A percentile compares a stretch with the other conserved stretches of the same genome.
Conservation (phyloP, 2,888 invertebrate species). For the Sclerodermus sp. region DNA sequence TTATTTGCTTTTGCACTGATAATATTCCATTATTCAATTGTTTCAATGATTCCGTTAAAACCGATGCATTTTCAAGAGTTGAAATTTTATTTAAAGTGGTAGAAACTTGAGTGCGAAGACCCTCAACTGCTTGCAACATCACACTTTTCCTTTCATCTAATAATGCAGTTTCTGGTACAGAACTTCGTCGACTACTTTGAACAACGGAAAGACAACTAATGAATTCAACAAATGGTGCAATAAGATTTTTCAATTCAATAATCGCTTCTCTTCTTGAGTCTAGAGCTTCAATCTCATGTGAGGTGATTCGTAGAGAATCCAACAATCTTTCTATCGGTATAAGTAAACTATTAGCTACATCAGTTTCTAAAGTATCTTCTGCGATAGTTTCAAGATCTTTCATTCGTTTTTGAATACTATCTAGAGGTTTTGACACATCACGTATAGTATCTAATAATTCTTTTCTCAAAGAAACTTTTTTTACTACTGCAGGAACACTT, state of each 20-base stretch:
- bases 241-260: constrained; percentile 27
- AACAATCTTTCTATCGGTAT: constrained; percentile 30
- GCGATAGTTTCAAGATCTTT: constrained; percentile 25
- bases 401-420: constrained; percentile 33
- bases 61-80: constrained; percentile 9
- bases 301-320: constrained; percentile 24
- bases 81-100: constrained; percentile 21
- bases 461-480: constrained; percentile 29
- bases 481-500: constrained; percentile 31
- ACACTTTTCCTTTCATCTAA: constrained; percentile 41
- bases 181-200: constrained; percentile 35
- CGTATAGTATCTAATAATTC: constrained; percentile 33
- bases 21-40: constrained; percentile 30
- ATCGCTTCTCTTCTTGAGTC: constrained; percentile 26
- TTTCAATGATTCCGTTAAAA: constrained; percentile 24
- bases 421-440: constrained; percentile 37
- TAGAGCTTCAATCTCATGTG: constrained; percentile 20
- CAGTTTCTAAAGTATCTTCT: constrained; percentile 34
- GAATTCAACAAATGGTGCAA: constrained; percentile 42
- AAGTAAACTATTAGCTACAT: constrained; percentile 33
- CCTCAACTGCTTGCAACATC: constrained; percentile 37
- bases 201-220: constrained; percentile 41
- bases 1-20: constrained; percentile 36
- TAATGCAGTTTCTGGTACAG: constrained; percentile 33
- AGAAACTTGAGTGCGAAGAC: constrained; percentile 28